Evolutionary conservation across 2,888 invertebrate genomes (phyloP), one percentile per base, ranked within the genome.

Genomic region (Alsophila aescularia): DNA sequence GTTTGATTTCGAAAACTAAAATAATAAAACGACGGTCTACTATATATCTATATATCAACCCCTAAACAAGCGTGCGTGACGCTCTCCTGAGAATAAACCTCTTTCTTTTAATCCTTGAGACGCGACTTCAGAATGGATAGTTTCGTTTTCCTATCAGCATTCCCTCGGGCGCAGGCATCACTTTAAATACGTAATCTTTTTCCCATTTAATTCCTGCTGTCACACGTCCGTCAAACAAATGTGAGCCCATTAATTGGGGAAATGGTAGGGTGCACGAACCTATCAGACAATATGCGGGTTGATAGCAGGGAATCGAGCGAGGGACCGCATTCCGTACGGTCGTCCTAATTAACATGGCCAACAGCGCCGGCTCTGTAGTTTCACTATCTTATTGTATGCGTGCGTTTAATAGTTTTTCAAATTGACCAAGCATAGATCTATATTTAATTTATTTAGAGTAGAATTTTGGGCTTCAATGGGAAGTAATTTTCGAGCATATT

Each of bases 311-410:
- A 54, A 58, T 52, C 52, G 45, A 48, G 50, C 42, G 39, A 59
- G 59, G 60, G 60, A 52, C 61, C 63, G 51, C 65, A 66, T 63
- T 63, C 63, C 65, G 53, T 53, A 52, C 55, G 51, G 40, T 58
- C 61, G 55, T 63, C 53, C 60, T 66, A 66, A 66, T 66, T 66
- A 63, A 61, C 59, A 60, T 61, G 52, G 53, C 55, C 58, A 56
- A 47, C 55, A 56, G 51, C 55, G 58, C 45, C 45, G 40, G 34
- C 50, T 60, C 45, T 52, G 43, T 62, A 54, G 45, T 48, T 52
- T 50, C 50, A 55, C 52, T 52, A 48, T 54, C 35, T 44, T 52
- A 55, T 58, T 61, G 60, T 58, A 40, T 57, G 52, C 58, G 47
- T 54, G 54, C 52, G 44, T 55, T 44, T 62, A 55, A 61, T 55